Evolutionary conservation across 37 sponge, comb jelly and placozoan genomes (phyloP), one percentile per base, ranked within the genome.

Genomic region (Corticium candelabrum): DNA sequence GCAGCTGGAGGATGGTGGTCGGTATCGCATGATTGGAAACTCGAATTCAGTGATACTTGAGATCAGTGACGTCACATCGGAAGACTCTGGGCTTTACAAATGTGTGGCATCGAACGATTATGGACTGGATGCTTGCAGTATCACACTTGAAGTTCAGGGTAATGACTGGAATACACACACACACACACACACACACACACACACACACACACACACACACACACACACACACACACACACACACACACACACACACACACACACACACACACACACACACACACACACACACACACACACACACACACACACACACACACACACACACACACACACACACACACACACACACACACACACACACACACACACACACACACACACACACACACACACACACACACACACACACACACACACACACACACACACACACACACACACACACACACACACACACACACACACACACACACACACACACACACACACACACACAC

Each of bases 81-180:
- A 36, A 1, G 91, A 91, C 38, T 82, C 81, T 2, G 91, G 91
- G 41, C 40, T 1, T 34, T 91, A 87, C 78, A 79, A 78, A 0
- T 91, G 91, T 35, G 78, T 69, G 69, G 78, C 86, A 40, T 38
- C 69, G 15, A 86, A 79, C 57, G 29, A 68, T 21, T 33, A 5
- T 0, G 82, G 83, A 1, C 38, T 34, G 11, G 78, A 37, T 39
- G 31, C 70, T 1, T 76, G 79, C 38, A 36, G 76, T 1, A 86
- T 82, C 5, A 74, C 67, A 34, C 57, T 90, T 27, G 79, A 76
- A 39, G 87, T 90, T n/a, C 30, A 78, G 27, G 68, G 88, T 87
- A 76, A 71, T n/a, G n/a, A n/a, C n/a, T n/a, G n/a, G n/a, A 1
- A 34, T 34, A 74, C 1, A 34, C 56, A 43, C 56, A 43, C 74